phyloP scores from a whole-genome alignment of 2,113 vertebrate species.

The Mirza zaza region DNA sequence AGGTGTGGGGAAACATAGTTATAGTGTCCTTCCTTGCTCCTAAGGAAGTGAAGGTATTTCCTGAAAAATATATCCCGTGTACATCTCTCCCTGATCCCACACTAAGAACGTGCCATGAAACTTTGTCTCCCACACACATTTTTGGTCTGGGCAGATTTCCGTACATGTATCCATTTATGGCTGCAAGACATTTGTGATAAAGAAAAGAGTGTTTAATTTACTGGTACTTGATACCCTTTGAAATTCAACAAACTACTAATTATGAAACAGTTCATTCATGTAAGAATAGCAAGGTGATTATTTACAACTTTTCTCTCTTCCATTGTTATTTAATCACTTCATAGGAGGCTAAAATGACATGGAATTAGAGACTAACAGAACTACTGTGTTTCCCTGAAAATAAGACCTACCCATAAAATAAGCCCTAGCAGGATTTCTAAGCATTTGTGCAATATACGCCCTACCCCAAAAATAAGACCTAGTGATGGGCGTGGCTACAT shows the following conservation, averaged over 20 bases:
- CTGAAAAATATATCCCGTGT: conserved; percentile 91
- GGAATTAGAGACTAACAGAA: background rate
- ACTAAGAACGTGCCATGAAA: conserved; percentile 94
- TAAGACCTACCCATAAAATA: too few relatives aligned
- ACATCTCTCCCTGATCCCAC: conserved; percentile 89
- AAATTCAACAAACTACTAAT: background rate
- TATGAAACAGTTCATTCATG: background rate
- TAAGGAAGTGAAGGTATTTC: conserved; percentile 89
- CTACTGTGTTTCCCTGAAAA: background rate
- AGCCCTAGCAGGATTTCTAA: too few relatives aligned
- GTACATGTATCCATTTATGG: conserved; percentile 94
- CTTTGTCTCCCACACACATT: conserved; percentile 90
- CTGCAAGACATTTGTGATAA: conserved; percentile 79
- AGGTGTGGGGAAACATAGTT: conserved; percentile 90
- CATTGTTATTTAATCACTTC: background rate
- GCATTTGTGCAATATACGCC: too few relatives aligned
- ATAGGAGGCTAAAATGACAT: background rate
- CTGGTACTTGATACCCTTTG: background rate
- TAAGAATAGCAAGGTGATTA: background rate
- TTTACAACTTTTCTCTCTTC: background rate
- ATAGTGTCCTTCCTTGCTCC: conserved; percentile 89
- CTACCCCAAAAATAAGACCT: too few relatives aligned
- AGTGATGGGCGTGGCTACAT: too few relatives aligned
- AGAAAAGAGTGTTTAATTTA: conserved; percentile 27
- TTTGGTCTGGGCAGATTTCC: conserved; percentile 90